Base-by-base conservation (phyloP, 2,797 vertebrate genomes). In the Australoheros facetus region DNA sequence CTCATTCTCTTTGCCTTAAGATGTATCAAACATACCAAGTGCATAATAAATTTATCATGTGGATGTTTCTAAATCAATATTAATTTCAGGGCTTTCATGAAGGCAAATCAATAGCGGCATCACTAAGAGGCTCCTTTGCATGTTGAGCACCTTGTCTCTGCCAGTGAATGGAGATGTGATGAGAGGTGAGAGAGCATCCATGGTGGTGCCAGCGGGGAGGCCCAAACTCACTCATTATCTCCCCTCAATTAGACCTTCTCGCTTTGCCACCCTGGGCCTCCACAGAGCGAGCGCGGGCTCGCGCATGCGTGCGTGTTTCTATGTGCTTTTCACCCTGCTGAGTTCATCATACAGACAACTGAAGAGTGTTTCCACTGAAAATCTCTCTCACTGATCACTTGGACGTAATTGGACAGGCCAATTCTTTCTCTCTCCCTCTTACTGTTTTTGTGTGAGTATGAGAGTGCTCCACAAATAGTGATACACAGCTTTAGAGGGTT, bases 351-450 rank as follows among this genome's bases (percentile, higher is more conserved):
- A 79, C 83, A 84, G 85, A 83, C 80, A 88, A 83, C 81, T 82
- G 82, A 87, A 75, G 56, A 87, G 78, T 71, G 73, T 86, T 96
- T 96, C 94, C 93, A 95, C 96, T 95, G 95, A 96, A 95, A 95
- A 93, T 96, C 85, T 91, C 75, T 81, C 87, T 90, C 71, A 80
- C 92, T 93, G 90, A 95, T 95, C 90, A 94, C 92, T 90, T 87
- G 87, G 91, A 92, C 75, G 57, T 94, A 95, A 95, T 95, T 95
- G 93, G 95, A 94, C 94, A 93, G 87, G 86, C 86, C 80, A 57
- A 86, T 56, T 75, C 39, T 83, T 53, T 75, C 51, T 54, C 21
- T 73, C 21, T 42, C 59, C 42, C 21, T 5, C 13, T 58, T 37
- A 56, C 56, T 5, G 34, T 34, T 12, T 10, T 13, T 60, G 11